phyloP scores from a whole-genome alignment of 2,797 vertebrate species.

The Manis javanica region DNA sequence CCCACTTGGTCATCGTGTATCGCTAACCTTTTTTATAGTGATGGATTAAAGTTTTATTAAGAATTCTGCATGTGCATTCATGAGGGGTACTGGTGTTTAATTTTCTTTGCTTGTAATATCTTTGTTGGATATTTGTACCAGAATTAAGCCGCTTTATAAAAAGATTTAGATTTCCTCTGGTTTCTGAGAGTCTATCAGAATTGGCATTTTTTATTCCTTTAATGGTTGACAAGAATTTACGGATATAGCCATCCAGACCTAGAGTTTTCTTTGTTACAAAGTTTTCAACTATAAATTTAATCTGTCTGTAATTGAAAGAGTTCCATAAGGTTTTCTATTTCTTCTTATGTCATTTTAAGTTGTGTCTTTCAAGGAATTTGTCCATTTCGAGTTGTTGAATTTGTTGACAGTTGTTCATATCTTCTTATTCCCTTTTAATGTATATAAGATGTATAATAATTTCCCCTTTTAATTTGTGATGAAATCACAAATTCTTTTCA shows the following conservation, averaged over 20 bases:
- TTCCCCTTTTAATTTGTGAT: slow-evolving; percentile 10
- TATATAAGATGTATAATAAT: not conserved
- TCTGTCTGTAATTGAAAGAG: not conserved
- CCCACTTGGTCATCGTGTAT: not conserved
- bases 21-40: slow-evolving; percentile 15
- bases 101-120: slow-evolving; percentile 1
- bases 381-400: slow-evolving; percentile 22
- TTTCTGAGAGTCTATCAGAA: not conserved
- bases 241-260: not conserved
- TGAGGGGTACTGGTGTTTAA: not conserved
- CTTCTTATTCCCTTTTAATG: not conserved
- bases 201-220: not conserved
- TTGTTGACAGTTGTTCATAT: not conserved
- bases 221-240: slow-evolving; percentile 6
- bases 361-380: slow-evolving; percentile 19
- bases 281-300: slow-evolving; percentile 39
- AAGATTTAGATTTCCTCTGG: slow-evolving; percentile 16
- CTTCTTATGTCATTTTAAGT: not conserved
- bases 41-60: slow-evolving; percentile 26
- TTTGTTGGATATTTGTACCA: slow-evolving; percentile 23
- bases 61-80: not conserved
- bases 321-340: slow-evolving; percentile 31
- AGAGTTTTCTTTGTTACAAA: not conserved
- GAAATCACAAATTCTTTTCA: not conserved
- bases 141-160: slow-evolving; percentile 4